Percentiles rank a stretch among this genome's conserved stretches.
Evolutionary conservation across 2,797 vertebrate species (phyloP).

Genomic region (Sebastes kiyomatsui): DNA sequence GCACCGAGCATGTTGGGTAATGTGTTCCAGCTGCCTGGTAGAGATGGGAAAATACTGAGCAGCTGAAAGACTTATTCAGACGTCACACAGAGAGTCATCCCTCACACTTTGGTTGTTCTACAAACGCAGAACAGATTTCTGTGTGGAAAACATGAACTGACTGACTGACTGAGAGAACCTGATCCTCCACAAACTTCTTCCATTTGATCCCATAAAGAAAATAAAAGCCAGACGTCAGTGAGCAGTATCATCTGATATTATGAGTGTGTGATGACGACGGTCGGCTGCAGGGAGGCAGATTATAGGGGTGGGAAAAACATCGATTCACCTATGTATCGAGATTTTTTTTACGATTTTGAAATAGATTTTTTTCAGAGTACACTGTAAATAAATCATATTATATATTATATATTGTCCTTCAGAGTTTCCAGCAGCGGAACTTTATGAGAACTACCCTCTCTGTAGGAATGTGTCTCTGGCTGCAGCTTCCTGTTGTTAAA

Average conservation of each 20-base stretch:
- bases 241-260: too few species aligned
- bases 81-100: background rate
- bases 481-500: background rate
- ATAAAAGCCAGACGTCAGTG: background rate
- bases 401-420: too few species aligned
- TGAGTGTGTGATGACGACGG: too few species aligned
- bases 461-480: background rate
- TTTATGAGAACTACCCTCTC: background rate
- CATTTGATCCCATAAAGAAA: background rate
- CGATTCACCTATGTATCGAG: too few species aligned
- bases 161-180: background rate
- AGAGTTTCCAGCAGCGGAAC: background rate
- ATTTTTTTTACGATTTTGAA: too few species aligned
- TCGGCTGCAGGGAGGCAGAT: too few species aligned
- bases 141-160: background rate
- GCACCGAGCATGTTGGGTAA: slow-evolving; percentile 57
- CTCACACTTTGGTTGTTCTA: background rate
- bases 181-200: background rate
- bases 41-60: background rate
- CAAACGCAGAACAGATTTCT: background rate
- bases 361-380: too few species aligned
- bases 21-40: slow-evolving; percentile 66
- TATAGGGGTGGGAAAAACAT: too few species aligned
- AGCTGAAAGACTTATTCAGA: background rate
- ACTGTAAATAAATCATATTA: too few species aligned